Conservation (phyloP, 2,797 vertebrate species). For the Pseudopleuronectes americanus region DNA sequence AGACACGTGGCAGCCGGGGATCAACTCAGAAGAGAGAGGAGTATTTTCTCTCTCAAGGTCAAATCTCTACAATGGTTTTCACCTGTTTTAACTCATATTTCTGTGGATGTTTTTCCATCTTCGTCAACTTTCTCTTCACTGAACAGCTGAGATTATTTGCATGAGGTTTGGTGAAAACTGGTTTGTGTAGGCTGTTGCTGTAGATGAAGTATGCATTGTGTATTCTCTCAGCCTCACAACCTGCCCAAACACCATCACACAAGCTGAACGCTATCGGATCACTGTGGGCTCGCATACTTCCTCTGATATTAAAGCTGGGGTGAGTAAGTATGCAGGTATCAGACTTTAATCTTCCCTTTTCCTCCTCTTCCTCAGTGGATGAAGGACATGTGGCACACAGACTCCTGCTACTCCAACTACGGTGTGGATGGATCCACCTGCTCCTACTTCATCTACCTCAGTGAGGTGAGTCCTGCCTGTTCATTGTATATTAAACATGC, state of each 20-base stretch:
- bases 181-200: too few relatives aligned
- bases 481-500: too few relatives aligned
- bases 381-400: conserved; percentile 99
- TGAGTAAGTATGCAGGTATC: not conserved
- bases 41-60: not conserved
- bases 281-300: not conserved
- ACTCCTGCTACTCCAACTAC: conserved; percentile 93
- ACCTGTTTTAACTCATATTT: not conserved
- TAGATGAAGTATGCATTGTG: too few relatives aligned
- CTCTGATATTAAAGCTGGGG: not conserved
- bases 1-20: conserved; percentile 8
- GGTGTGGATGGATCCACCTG: conserved; percentile 98
- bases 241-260: too few relatives aligned
- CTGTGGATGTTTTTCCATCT: not conserved
- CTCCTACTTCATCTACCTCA: conserved; percentile 99
- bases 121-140: not conserved
- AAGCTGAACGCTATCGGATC: too few relatives aligned
- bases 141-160: too few relatives aligned
- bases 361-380: conserved; percentile 89
- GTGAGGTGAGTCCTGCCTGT: conserved; percentile 88
- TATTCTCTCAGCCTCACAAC: too few relatives aligned
- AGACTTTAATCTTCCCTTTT: conserved; percentile 7
- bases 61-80: not conserved
- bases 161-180: too few relatives aligned
- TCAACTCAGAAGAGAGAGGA: not conserved